These are phyloP conservation scores for Eumerus sabulonum DNA, from an alignment of 2,888 invertebrate species.

Conservation along the genomic window DNA sequence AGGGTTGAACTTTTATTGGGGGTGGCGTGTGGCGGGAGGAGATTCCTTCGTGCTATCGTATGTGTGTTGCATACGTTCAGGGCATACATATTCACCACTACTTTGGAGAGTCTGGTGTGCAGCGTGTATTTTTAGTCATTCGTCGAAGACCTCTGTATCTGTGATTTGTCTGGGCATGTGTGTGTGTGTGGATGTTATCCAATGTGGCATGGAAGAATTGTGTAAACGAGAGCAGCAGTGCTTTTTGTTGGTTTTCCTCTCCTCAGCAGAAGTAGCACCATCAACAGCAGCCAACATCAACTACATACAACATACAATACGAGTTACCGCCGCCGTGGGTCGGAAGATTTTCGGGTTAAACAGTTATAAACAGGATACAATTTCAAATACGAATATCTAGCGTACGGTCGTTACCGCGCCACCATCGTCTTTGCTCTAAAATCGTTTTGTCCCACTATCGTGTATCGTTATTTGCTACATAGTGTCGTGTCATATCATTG, in stretches of 20 bases:
- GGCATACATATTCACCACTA: conserved; percentile 2
- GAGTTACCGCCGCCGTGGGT: conserved; percentile 61
- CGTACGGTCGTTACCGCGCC: conserved; percentile 44
- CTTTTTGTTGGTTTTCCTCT: conserved; percentile 60
- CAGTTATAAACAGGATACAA: conserved; percentile 68
- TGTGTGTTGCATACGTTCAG: conserved; percentile 24
- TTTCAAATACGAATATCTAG: conserved; percentile 64
- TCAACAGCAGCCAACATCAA: conserved; percentile 54
- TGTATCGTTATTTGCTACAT: conserved; percentile 3
- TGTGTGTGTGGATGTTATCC: conserved; percentile 56
- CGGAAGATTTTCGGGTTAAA: conserved; percentile 69
- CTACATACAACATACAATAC: conserved; percentile 61
- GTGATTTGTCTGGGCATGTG: conserved; percentile 35
- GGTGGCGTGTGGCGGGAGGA: conserved; percentile 40
- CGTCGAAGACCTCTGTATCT: conserved; percentile 49
- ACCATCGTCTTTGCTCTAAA: conserved; percentile 6
- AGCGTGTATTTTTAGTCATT: conserved; percentile 61
- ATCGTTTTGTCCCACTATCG: background rate
- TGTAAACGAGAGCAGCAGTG: conserved; percentile 67
- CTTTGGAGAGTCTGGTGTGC: conserved; percentile 26
- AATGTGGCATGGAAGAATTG: conserved; percentile 51
- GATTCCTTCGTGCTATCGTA: background rate
- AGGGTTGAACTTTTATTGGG: conserved; percentile 57
- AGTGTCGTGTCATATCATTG: background rate
- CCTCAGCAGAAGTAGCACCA: conserved; percentile 34